Evolutionary conservation across 2,797 vertebrate species (phyloP).

Genomic region (Aselliscus stoliczkanus): DNA sequence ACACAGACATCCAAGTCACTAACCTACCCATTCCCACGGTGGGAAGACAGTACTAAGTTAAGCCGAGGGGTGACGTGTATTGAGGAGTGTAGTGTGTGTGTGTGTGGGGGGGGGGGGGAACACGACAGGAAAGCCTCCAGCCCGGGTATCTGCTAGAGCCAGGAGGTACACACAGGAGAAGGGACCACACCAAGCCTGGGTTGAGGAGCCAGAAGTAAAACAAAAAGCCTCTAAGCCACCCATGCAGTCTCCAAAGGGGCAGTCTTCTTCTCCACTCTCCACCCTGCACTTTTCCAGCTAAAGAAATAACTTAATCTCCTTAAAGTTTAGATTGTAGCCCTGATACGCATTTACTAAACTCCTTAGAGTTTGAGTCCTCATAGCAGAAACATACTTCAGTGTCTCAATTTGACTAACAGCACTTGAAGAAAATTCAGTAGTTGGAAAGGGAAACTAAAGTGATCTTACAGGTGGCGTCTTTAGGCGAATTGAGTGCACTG

Average conservation of each 20-base stretch:
- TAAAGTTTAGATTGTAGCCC: not conserved
- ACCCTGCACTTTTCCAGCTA: not conserved
- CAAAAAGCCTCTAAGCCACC: not conserved
- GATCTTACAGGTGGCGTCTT: not conserved
- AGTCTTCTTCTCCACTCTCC: not conserved
- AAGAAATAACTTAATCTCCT: not conserved
- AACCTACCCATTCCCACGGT: not conserved
- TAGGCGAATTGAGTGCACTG: not conserved
- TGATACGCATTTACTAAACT: not conserved
- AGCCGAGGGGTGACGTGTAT: not conserved
- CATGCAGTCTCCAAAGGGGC: not conserved
- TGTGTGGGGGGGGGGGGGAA: no score
- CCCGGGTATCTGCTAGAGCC: not conserved
- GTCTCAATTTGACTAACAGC: not conserved
- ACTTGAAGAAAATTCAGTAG: not conserved
- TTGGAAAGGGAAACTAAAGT: not conserved
- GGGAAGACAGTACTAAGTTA: not conserved
- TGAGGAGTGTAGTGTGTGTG: not conserved
- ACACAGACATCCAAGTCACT: not conserved
- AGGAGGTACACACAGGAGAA: not conserved
- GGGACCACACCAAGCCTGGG: not conserved
- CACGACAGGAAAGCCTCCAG: not conserved
- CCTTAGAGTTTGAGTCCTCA: not conserved
- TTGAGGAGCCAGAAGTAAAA: not conserved
- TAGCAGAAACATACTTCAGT: not conserved